Base-by-base conservation (phyloP, 2,888 invertebrate species). In the Lithophane leautieri region DNA sequence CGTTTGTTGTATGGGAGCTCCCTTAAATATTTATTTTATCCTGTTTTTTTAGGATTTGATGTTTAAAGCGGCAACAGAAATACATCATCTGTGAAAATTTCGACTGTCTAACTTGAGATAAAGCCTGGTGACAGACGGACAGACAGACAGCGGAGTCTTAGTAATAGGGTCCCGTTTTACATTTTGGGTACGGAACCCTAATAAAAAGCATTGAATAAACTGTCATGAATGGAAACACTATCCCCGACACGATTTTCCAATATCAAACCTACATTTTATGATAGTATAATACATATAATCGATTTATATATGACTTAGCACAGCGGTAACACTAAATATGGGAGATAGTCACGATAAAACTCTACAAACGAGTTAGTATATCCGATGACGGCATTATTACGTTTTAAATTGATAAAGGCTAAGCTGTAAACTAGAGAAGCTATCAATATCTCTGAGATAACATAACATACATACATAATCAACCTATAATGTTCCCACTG, bases 181-280 rank as follows among this genome's bases (percentile, higher is more conserved):
- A n/a, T n/a, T n/a, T n/a, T n/a, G n/a, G n/a, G n/a, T n/a, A n/a
- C n/a, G n/a, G n/a, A n/a, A n/a, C n/a, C n/a, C n/a, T n/a, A n/a
- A n/a, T 12, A 19, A 8, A 50, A 19, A 50, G 50, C 19, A 50
- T 50, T 8, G 0, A 83, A 79, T 25, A 6, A 42, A 0, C 9
- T 0, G 12, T 54, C 66, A 34, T 44, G 4, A 79, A 83, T 9
- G 19, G 8, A n/a, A 81, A 12, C 1, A 25, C 28, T 16, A 0
- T 3, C 11, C 3, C 28, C 1, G 47, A 54, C 70, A 83, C 83
- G 52, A 54, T 58, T 81, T 74, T 83, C 79, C 66, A 74, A 81
- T 81, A 81, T 54, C 54, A 0, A 61, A 62, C 66, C 70, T 79
- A 66, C 44, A 66, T 73, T 83, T 81, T 79, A 81, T 73, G 79